Percentiles rank a stretch among this genome's conserved stretches.
These are phyloP conservation scores for Apogon hyalosoma DNA, from an alignment of 2,797 vertebrate genomes.

Conservation along the genomic window DNA sequence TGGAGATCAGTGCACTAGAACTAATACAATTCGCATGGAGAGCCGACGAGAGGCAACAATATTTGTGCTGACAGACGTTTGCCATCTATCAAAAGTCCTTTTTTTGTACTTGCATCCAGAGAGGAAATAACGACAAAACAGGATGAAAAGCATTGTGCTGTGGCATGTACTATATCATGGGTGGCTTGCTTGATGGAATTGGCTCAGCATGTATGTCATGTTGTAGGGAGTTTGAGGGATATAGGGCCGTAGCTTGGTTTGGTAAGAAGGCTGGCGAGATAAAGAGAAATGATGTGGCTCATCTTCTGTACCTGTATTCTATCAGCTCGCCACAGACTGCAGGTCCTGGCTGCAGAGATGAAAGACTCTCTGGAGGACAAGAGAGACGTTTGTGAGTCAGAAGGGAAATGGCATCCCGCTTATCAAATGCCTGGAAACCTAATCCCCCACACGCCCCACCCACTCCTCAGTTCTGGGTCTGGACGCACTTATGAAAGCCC, in stretches of 20 bases:
- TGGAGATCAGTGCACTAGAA: slow-evolving; percentile 58
- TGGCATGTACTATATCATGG: slow-evolving; percentile 73
- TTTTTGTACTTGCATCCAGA: slow-evolving; percentile 37
- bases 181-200: slow-evolving; percentile 78
- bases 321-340: slow-evolving; percentile 81
- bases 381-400: slow-evolving; percentile 78
- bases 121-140: slow-evolving; percentile 68
- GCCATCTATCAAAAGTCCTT: slow-evolving; percentile 62
- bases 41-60: slow-evolving; percentile 58
- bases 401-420: slow-evolving; percentile 79
- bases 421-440: slow-evolving; percentile 79
- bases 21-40: slow-evolving; percentile 66
- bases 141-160: slow-evolving; percentile 71
- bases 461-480: slow-evolving; percentile 55
- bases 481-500: slow-evolving; percentile 75
- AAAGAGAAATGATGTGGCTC: slow-evolving; percentile 82
- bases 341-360: slow-evolving; percentile 78
- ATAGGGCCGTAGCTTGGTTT: slow-evolving; percentile 64
- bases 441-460: slow-evolving; percentile 59
- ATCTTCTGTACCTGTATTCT: slow-evolving; percentile 81
- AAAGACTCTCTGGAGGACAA: slow-evolving; percentile 84
- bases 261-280: slow-evolving; percentile 76
- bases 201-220: slow-evolving; percentile 75
- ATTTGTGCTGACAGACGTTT: slow-evolving; percentile 66
- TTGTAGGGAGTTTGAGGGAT: slow-evolving; percentile 74